These are phyloP conservation scores for Drosophila eohydei DNA, from an alignment of 2,888 invertebrate species.

Conservation along the genomic window DNA sequence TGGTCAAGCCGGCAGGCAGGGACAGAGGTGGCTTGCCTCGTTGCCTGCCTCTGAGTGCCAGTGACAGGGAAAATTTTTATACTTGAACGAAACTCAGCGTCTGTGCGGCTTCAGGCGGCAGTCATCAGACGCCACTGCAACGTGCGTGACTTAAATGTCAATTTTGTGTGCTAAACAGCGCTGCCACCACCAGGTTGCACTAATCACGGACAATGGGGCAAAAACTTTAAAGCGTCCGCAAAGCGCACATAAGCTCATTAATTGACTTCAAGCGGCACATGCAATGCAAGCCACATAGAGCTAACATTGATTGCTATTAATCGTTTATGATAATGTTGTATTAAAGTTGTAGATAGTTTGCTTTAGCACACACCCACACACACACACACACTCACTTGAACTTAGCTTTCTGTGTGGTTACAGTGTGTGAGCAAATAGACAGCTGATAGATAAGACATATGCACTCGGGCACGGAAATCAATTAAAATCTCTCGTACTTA, in stretches of 20 bases:
- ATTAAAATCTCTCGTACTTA: constrained; percentile 79
- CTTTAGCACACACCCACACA: constrained; percentile 7
- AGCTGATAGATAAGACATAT: constrained; percentile 70
- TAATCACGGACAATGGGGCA: constrained; percentile 3
- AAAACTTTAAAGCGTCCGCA: constrained; percentile 13
- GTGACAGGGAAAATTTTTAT: constrained; percentile 51
- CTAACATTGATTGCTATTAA: not conserved
- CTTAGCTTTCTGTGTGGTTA: constrained; percentile 19
- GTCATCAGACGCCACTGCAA: constrained; percentile 13
- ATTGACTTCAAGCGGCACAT: constrained; percentile 9
- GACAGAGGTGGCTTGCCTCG: constrained; percentile 4
- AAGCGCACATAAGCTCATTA: constrained; percentile 16
- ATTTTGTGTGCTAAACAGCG: constrained; percentile 42
- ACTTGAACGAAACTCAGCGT: constrained; percentile 24
- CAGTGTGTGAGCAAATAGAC: constrained; percentile 48
- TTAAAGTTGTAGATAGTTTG: not conserved
- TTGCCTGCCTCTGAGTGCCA: constrained; percentile 34
- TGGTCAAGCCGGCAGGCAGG: constrained; percentile 51
- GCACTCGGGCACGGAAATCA: constrained; percentile 82
- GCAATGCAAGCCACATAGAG: not conserved
- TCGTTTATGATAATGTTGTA: constrained; percentile 1
- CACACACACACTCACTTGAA: constrained; percentile 9
- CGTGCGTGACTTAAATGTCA: constrained; percentile 66
- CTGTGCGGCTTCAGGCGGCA: constrained; percentile 3
- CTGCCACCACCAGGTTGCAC: constrained; percentile 12